Evolutionary conservation across 1,140 invertebrate species (phyloP).

Genomic region (Pogonus chalceus): DNA sequence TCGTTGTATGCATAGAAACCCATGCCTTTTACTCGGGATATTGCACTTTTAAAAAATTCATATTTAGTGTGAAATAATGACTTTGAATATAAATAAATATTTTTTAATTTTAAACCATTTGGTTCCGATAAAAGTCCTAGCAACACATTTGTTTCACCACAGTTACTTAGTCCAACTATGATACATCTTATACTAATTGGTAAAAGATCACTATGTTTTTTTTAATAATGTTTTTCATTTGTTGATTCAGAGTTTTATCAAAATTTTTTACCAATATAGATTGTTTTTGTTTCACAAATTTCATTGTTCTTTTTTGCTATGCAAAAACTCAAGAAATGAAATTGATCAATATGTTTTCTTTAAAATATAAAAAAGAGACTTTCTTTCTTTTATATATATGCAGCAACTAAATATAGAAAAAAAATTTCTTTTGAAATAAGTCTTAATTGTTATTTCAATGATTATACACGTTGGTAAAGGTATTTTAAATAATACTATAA

Average conservation of each 20-base stretch:
- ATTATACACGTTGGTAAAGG: no score
- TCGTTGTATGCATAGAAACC: conserved; percentile 23
- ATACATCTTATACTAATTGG: conserved; percentile 18
- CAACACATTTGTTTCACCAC: conserved; percentile 25
- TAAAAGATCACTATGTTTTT: conserved; percentile 16
- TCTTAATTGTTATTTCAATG: no score
- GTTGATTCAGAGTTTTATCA: no score
- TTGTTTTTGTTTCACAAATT: background rate
- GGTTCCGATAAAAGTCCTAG: conserved; percentile 18
- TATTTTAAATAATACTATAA: conserved; percentile 31
- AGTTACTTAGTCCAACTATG: conserved; percentile 21
- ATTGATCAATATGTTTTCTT: no score
- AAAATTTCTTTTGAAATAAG: no score
- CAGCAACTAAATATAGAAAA: no score
- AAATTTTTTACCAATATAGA: background rate
- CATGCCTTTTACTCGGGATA: conserved; percentile 21
- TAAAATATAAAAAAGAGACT: no score
- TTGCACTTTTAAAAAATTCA: conserved; percentile 21
- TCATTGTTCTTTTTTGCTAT: no score
- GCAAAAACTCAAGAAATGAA: no score
- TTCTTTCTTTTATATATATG: no score
- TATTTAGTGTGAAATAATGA: conserved; percentile 31
- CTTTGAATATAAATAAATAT: conserved; percentile 33
- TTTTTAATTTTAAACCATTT: conserved; percentile 31
- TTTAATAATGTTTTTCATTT: background rate